Percentiles rank a stretch among this genome's conserved stretches.
These are phyloP conservation scores for Lasioglossum vierecki DNA, from an alignment of 2,888 invertebrate species.

Conservation along the genomic window DNA sequence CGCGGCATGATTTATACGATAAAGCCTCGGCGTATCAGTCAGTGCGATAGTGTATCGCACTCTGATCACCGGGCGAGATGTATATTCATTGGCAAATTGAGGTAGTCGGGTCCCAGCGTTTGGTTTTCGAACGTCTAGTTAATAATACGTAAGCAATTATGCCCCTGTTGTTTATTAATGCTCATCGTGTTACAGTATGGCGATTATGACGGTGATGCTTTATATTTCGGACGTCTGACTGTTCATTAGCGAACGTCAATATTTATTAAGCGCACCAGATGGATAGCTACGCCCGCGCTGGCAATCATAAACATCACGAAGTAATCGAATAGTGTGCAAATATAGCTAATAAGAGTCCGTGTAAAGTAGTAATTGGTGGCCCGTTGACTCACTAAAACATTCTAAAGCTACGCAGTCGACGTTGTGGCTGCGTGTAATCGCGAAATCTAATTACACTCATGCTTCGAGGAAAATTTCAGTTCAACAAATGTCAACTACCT, in stretches of 20 bases:
- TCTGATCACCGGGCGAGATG: slow-evolving; percentile 28
- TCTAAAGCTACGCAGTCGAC: not conserved
- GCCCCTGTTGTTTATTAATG: slow-evolving; percentile 65
- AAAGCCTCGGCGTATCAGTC: not conserved
- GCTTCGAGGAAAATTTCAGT: not conserved
- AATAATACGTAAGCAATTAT: slow-evolving; percentile 69
- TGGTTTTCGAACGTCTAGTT: slow-evolving; percentile 60
- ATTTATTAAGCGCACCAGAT: slow-evolving; percentile 63
- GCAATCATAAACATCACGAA: slow-evolving; percentile 40
- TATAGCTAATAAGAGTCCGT: slow-evolving; percentile 35
- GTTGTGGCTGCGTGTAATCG: not conserved
- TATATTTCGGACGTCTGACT: slow-evolving; percentile 54
- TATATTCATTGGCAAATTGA: slow-evolving; percentile 48
- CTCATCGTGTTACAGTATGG: slow-evolving; percentile 53
- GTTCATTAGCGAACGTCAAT: slow-evolving; percentile 67
- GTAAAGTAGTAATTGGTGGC: slow-evolving; percentile 12
- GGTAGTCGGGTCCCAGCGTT: slow-evolving; percentile 41
- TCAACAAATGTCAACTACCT: not conserved
- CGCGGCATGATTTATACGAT: slow-evolving; percentile 12
- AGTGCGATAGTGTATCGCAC: slow-evolving; percentile 15
- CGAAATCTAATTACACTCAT: not conserved
- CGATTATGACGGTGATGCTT: slow-evolving; percentile 60
- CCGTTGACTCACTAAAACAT: not conserved
- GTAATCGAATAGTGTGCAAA: slow-evolving; percentile 47
- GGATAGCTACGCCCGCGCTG: slow-evolving; percentile 34